A percentile compares a stretch with the other conserved stretches of the same genome.
phyloP scores from a whole-genome alignment of 2,797 vertebrate genomes.

The Darevskia nairensis region DNA sequence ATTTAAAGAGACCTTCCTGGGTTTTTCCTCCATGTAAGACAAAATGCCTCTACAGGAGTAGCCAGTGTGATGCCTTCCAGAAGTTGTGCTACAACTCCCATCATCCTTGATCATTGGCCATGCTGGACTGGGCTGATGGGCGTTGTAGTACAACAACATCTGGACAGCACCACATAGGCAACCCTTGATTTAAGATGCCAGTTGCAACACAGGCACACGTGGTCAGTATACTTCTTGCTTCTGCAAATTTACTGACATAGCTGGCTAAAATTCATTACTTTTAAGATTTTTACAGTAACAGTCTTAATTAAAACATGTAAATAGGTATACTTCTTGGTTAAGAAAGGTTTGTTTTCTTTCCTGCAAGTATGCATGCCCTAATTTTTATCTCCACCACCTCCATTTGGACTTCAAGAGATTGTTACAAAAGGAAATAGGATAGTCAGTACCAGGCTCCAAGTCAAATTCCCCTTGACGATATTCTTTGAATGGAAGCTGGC shows the following conservation, averaged over 20 bases:
- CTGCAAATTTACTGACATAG: background rate
- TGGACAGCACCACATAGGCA: too few relatives aligned
- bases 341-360: background rate
- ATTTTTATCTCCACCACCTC: background rate
- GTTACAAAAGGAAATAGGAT: background rate
- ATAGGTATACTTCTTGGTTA: background rate
- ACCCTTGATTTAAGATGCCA: background rate
- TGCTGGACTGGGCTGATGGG: too few relatives aligned
- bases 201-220: background rate
- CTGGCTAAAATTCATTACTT: background rate
- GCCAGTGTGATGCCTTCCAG: too few relatives aligned
- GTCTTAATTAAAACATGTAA: background rate
- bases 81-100: too few relatives aligned
- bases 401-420: background rate
- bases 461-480: background rate
- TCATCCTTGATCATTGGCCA: too few relatives aligned
- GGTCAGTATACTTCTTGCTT: background rate
- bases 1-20: background rate
- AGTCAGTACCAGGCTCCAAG: background rate
- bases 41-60: background rate
- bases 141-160: too few relatives aligned
- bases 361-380: background rate
- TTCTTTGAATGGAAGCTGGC: too few relatives aligned
- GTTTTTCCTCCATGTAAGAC: background rate
- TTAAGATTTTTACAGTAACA: background rate